Evolutionary conservation across 2,797 vertebrate genomes (phyloP).

Genomic region (Pitangus sulphuratus): DNA sequence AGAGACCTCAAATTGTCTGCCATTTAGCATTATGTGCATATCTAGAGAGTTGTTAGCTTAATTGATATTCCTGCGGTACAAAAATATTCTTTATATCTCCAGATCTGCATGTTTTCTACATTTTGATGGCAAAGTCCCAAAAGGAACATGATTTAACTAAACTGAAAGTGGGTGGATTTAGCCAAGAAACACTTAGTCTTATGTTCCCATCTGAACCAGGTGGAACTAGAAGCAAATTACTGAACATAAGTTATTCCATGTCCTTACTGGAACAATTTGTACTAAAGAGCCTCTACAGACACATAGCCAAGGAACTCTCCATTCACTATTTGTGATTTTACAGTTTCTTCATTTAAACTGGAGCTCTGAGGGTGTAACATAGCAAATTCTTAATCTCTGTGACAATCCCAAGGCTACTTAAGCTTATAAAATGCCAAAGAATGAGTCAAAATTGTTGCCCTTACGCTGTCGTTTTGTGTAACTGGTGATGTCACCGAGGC

Average conservation of each 20-base stretch:
- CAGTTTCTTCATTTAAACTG: background rate
- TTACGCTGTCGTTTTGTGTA: background rate
- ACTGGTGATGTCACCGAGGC: background rate
- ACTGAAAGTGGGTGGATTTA: constrained; percentile 53
- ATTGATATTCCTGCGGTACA: constrained; percentile 1
- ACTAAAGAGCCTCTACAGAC: constrained; percentile 7
- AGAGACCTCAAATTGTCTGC: background rate
- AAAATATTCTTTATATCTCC: constrained; percentile 28
- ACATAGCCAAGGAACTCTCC: background rate
- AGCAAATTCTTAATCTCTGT: background rate
- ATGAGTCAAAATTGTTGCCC: background rate
- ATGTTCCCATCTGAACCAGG: constrained; percentile 62
- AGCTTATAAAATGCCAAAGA: background rate
- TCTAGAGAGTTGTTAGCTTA: background rate
- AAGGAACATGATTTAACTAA: constrained; percentile 61
- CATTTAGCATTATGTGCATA: constrained; percentile 12
- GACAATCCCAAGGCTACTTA: background rate
- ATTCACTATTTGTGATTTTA: constrained; percentile 3
- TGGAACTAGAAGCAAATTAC: constrained; percentile 59
- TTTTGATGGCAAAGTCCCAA: constrained; percentile 55
- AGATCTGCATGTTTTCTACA: constrained; percentile 53
- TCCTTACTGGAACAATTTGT: constrained; percentile 59
- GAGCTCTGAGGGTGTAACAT: background rate
- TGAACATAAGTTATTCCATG: constrained; percentile 44
- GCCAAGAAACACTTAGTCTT: constrained; percentile 59